phyloP scores from a whole-genome alignment of 2,888 invertebrate species.

The Ormyrus labotus region DNA sequence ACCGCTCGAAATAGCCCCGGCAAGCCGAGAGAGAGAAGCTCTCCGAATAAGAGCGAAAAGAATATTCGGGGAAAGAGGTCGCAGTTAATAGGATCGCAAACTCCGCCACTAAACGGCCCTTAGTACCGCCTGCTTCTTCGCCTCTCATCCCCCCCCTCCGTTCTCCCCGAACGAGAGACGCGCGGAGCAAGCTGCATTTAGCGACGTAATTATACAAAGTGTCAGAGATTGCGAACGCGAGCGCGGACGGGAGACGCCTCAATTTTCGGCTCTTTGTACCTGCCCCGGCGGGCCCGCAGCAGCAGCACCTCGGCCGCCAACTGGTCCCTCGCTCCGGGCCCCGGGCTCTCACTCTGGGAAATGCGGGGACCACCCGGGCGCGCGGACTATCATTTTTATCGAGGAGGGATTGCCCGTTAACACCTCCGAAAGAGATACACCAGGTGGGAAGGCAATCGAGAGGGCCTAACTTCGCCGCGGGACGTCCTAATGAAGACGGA shows the following conservation, averaged over 20 bases:
- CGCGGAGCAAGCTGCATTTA: too few relatives aligned
- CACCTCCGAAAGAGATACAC: slow-evolving; percentile 69
- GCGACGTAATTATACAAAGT: too few relatives aligned
- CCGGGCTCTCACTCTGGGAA: slow-evolving; percentile 2
- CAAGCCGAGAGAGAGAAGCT: background rate
- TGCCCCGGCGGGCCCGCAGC: too few relatives aligned
- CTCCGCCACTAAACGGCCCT: slow-evolving; percentile 69
- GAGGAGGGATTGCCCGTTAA: slow-evolving; percentile 61
- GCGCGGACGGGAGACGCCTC: too few relatives aligned
- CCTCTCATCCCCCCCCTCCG: slow-evolving; percentile 1
- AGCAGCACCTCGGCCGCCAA: too few relatives aligned
- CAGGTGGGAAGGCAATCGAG: slow-evolving; percentile 69
- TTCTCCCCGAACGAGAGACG: background rate
- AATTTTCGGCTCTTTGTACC: too few relatives aligned
- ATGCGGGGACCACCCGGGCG: slow-evolving; percentile 39
- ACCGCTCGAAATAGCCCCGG: background rate
- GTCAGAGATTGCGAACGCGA: too few relatives aligned
- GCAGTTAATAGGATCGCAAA: slow-evolving; percentile 70
- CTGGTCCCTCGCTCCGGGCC: too few relatives aligned
- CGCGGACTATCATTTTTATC: slow-evolving; percentile 48
- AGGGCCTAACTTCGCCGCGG: slow-evolving; percentile 63
- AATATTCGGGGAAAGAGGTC: slow-evolving; percentile 68
- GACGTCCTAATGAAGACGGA: slow-evolving; percentile 75
- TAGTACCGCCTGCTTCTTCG: slow-evolving; percentile 64
- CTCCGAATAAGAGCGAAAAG: slow-evolving; percentile 42